Conservation (phyloP, 1,140 invertebrate species). For the Dendrolimus kikuchii region DNA sequence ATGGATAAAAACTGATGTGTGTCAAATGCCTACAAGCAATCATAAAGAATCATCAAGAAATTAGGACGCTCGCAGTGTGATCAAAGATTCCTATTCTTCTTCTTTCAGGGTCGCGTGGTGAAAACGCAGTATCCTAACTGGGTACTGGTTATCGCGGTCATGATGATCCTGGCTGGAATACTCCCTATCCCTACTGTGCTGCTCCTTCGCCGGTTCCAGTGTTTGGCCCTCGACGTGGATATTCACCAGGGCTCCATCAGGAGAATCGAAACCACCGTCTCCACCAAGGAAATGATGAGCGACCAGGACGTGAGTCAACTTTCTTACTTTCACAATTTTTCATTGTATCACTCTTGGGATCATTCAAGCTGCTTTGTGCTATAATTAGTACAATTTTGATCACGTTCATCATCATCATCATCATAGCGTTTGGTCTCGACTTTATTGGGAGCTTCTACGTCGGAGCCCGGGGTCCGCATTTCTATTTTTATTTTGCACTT, state of each 20-base stretch:
- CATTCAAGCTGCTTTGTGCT: not conserved
- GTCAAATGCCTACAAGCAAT: no score
- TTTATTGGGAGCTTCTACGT: no score
- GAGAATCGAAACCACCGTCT: constrained; percentile 90
- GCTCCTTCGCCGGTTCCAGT: constrained; percentile 86
- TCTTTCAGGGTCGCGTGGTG: constrained; percentile 78
- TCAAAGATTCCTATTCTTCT: constrained; percentile 4
- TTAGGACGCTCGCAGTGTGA: no score
- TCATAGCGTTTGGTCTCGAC: no score
- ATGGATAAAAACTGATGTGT: no score
- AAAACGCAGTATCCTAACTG: constrained; percentile 85
- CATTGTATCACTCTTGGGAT: not conserved
- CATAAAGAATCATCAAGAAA: no score
- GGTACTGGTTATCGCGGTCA: constrained; percentile 84
- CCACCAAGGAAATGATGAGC: constrained; percentile 93
- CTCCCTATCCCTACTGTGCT: constrained; percentile 90
- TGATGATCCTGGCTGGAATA: constrained; percentile 85
- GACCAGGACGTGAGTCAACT: constrained; percentile 86
- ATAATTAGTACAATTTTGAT: no score
- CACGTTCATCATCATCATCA: no score
- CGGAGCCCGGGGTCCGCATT: no score
- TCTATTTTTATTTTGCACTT: not conserved
- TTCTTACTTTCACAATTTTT: not conserved
- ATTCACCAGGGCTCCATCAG: constrained; percentile 91
- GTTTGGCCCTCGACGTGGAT: constrained; percentile 85